Evolutionary conservation across 2,888 invertebrate species (phyloP).

Genomic region (Esperia sulphurella): DNA sequence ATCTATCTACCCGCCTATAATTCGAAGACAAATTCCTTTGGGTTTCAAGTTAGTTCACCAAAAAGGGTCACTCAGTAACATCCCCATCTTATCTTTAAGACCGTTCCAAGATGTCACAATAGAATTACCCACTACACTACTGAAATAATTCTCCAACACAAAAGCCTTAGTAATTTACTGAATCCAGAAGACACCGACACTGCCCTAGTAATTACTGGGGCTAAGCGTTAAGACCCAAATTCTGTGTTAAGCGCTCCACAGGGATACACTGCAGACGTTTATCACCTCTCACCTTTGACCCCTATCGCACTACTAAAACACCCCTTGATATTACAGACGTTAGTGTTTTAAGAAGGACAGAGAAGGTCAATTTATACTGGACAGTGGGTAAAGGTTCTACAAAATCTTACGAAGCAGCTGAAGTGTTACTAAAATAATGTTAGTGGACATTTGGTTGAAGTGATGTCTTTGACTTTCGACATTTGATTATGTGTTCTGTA

Average conservation of each 20-base stretch:
- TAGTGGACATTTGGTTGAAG: constrained; percentile 37
- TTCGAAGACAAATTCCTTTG: too few species aligned
- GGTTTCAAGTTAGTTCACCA: too few species aligned
- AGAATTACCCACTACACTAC: background rate
- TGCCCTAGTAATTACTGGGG: constrained; percentile 68
- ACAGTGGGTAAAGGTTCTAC: constrained; percentile 22
- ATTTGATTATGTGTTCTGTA: constrained; percentile 26
- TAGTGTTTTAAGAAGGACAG: constrained; percentile 13
- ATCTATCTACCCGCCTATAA: too few species aligned
- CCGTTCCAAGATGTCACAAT: background rate
- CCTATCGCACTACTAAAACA: constrained; percentile 23
- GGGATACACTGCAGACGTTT: constrained; percentile 57
- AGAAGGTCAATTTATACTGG: constrained; percentile 33
- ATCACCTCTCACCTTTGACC: constrained; percentile 61
- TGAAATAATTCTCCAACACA: constrained; percentile 32
- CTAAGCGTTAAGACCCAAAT: constrained; percentile 65
- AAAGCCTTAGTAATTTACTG: constrained; percentile 27
- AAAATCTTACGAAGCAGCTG: constrained; percentile 41
- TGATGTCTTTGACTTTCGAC: constrained; percentile 14
- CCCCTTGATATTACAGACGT: constrained; percentile 17
- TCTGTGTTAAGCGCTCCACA: constrained; percentile 62
- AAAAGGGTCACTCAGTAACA: too few species aligned
- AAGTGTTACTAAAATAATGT: constrained; percentile 43
- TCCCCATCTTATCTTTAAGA: background rate
- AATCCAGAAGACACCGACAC: constrained; percentile 42